These are phyloP conservation scores for Artibeus jamaicensis DNA, from an alignment of 2,797 vertebrate species.

Conservation along the genomic window DNA sequence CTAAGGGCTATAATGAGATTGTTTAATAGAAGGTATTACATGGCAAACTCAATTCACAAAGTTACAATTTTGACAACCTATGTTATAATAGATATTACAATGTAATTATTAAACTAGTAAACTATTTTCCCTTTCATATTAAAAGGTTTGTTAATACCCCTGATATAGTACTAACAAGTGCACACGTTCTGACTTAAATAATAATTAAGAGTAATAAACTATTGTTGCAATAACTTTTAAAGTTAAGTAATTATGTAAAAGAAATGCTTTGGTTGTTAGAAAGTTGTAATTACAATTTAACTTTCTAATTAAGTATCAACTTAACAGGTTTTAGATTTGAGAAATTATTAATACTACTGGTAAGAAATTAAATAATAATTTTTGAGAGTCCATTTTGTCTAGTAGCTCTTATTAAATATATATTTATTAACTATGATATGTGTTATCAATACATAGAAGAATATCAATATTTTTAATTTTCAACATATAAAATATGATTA, in stretches of 20 bases:
- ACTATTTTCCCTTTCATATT: background rate
- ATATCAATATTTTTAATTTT: background rate
- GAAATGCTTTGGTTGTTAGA: background rate
- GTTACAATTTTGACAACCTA: background rate
- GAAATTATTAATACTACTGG: background rate
- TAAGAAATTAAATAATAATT: background rate
- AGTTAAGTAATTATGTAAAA: background rate
- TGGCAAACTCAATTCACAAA: background rate
- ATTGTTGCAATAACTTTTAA: background rate
- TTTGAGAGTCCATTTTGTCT: background rate
- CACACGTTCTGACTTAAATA: background rate
- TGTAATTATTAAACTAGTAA: background rate
- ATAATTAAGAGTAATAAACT: background rate
- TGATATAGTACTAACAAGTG: background rate
- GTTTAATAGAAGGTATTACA: background rate
- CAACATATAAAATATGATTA: background rate
- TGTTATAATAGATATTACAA: background rate
- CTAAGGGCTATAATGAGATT: background rate
- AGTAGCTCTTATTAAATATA: background rate
- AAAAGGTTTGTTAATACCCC: background rate
- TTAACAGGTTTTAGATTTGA: background rate
- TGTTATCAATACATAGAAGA: background rate
- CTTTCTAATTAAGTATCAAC: background rate
- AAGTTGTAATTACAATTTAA: background rate
- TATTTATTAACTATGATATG: background rate